Evolutionary conservation across 2,888 invertebrate genomes (phyloP), one percentile per base, ranked within the genome.

Genomic region (Caradrina kadenii): DNA sequence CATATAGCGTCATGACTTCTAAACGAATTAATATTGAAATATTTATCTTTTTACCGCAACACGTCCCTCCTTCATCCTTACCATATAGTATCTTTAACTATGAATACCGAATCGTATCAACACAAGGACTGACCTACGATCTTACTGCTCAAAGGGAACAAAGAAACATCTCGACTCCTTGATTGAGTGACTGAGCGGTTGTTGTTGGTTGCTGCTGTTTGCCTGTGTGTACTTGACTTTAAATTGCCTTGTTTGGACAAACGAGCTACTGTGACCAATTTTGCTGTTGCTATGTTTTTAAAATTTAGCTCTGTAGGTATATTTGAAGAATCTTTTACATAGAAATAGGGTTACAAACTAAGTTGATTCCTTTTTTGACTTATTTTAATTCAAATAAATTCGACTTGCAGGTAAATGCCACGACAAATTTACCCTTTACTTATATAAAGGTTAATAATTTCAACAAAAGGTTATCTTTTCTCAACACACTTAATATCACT

Each of bases 201-300:
- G 73, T 83, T 74, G 76, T 77, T 66, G 79, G 83, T 66, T 45
- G 58, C 60, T 73, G 58, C 54, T 82, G 74, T 83, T 82, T 79
- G 62, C 48, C 49, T 52, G 60, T 72, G 63, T 73, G 69, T 74
- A 45, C 82, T 84, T 77, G 64, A 76, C 67, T 84, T 76, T 70
- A 81, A 84, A 82, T 82, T 82, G 74, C 69, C 62, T 74, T 48
- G 52, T 53, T 26, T 65, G 13, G 0, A n/a, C 31, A 73, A 64
- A 71, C 81, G 70, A 21, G 75, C n/a, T 0, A 56, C 42, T 45
- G 8, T 0, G 11, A 17, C 17, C 45, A 45, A 45, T 17, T 68
- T 58, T 73, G 21, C 7, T 17, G 10, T 35, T 0, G 2, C n/a
- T 11, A 31, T 42, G 13, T 58, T 45, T 48, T 21, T 1, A 8